These are phyloP conservation scores for Otus sunia DNA, from an alignment of 2,113 vertebrate genomes.

Conservation along the genomic window DNA sequence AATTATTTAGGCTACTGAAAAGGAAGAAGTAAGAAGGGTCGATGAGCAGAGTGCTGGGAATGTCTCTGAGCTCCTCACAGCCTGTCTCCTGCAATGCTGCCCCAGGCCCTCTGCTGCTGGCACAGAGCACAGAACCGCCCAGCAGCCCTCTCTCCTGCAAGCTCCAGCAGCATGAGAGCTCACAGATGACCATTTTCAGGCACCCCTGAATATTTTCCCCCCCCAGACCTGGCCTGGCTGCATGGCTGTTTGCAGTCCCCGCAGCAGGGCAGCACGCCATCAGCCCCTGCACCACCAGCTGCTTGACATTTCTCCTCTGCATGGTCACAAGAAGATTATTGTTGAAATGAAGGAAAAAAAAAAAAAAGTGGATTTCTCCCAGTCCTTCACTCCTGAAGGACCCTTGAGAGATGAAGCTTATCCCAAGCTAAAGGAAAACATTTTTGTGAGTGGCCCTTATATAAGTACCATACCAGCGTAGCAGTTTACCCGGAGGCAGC, in stretches of 20 bases:
- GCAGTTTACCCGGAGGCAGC: neutral
- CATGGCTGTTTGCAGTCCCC: accelerated
- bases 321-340: neutral
- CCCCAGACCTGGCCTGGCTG: accelerated
- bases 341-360: neutral
- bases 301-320: neutral
- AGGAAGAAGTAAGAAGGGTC: neutral
- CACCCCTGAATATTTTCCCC: neutral
- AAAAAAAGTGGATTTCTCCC: neutral
- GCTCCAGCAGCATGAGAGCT: neutral
- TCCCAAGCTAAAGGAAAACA: neutral
- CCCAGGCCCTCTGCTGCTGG: neutral
- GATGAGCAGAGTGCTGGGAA: neutral
- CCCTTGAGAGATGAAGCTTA: neutral
- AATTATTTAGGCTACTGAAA: neutral
- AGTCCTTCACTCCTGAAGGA: neutral
- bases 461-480: neutral
- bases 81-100: neutral
- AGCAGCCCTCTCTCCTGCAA: neutral
- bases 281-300: neutral
- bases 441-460: neutral
- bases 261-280: neutral
- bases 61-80: neutral
- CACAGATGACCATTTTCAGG: neutral
- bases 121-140: neutral